A percentile compares a stretch with the other conserved stretches of the same genome.
These are phyloP conservation scores for Rhingia rostrata DNA, from an alignment of 2,888 invertebrate species.

Conservation along the genomic window DNA sequence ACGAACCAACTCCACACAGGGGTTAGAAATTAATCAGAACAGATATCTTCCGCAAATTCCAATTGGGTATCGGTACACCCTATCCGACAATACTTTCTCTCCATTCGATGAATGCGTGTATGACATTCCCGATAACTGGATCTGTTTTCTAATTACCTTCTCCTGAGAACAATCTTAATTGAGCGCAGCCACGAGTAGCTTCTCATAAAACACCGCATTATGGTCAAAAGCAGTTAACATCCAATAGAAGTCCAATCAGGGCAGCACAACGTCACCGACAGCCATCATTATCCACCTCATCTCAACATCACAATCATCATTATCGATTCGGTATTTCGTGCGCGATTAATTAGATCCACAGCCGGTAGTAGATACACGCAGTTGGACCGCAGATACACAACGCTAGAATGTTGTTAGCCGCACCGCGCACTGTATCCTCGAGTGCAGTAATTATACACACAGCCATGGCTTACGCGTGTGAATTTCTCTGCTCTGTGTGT, in stretches of 20 bases:
- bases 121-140: neutral
- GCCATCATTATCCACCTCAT: neutral
- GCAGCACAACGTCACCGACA: neutral
- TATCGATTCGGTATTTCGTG: constrained; percentile 60
- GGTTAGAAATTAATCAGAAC: neutral
- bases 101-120: constrained; percentile 6
- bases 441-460: constrained; percentile 50
- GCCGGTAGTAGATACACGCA: constrained; percentile 19
- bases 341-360: constrained; percentile 64
- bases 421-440: constrained; percentile 29
- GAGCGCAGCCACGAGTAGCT: neutral
- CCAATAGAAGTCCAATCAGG: too few species aligned
- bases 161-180: constrained; percentile 44
- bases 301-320: constrained; percentile 15
- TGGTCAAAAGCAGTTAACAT: constrained; percentile 41
- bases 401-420: constrained; percentile 47
- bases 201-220: constrained; percentile 31
- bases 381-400: constrained; percentile 23
- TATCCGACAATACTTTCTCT: constrained; percentile 17
- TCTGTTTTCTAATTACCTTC: constrained; percentile 26
- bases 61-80: neutral
- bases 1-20: neutral
- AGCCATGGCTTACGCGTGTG: constrained; percentile 51
- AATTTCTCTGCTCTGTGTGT: constrained; percentile 40
- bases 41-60: constrained; percentile 3